A percentile compares a stretch with the other conserved stretches of the same genome.
Conservation (phyloP, 53 echinoderm and acorn worm genomes). For the Astropecten irregularis region DNA sequence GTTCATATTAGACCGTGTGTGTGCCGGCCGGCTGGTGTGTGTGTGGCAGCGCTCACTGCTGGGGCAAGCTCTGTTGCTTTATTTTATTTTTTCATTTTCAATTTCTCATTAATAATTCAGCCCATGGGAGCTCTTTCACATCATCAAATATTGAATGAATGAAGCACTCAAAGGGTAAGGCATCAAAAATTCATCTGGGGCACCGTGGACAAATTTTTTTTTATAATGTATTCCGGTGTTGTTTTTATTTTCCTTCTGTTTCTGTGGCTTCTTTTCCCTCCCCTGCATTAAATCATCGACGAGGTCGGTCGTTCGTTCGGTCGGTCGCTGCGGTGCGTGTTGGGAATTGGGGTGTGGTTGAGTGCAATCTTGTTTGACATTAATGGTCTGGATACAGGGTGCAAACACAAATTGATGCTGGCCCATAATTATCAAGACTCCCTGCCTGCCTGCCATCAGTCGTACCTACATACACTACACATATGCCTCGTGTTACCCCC, state of each 20-base stretch:
- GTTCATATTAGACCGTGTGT: not conserved
- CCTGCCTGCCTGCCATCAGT: not conserved
- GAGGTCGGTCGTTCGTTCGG: too few relatives aligned
- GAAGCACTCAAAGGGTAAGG: not conserved
- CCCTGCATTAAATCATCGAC: slow-evolving; percentile 3
- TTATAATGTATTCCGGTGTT: too few relatives aligned
- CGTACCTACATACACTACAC: too few relatives aligned
- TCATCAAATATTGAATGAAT: slow-evolving; percentile 50
- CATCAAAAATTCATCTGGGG: slow-evolving; percentile 1
- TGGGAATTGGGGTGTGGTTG: slow-evolving; percentile 53
- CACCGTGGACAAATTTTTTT: too few relatives aligned
- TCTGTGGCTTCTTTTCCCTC: not conserved
- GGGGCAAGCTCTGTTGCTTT: too few relatives aligned
- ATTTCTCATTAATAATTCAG: slow-evolving; percentile 38
- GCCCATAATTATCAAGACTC: slow-evolving; percentile 16
- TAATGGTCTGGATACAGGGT: slow-evolving; percentile 28
- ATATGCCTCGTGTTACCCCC: not conserved
- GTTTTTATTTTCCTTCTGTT: not conserved
- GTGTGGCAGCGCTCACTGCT: not conserved
- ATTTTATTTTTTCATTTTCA: too few relatives aligned
- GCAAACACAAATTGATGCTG: slow-evolving; percentile 2
- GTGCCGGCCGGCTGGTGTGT: not conserved
- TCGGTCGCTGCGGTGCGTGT: slow-evolving; percentile 17
- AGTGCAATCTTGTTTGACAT: slow-evolving; percentile 1
- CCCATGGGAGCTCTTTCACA: slow-evolving; percentile 2